Evolutionary conservation across 2,113 vertebrate genomes (phyloP).

Genomic region (Zosterops japonicus): DNA sequence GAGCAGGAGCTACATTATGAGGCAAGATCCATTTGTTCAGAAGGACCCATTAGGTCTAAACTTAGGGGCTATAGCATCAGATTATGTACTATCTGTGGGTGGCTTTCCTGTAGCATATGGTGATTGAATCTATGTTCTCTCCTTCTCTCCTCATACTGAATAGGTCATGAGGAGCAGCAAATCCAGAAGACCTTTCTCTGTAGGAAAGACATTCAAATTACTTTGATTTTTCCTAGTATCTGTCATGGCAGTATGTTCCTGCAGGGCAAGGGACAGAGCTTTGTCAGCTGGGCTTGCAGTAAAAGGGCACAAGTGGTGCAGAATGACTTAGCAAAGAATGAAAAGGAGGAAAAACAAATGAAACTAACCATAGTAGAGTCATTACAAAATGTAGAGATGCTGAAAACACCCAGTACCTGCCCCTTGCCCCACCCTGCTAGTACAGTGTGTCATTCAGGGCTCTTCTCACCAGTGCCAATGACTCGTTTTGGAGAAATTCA

Average conservation of each 20-base stretch:
- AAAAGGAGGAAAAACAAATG: neutral
- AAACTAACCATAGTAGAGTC: neutral
- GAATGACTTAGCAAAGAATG: conserved; percentile 11
- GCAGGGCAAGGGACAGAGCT: conserved; percentile 1
- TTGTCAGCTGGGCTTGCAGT: neutral
- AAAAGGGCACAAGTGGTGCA: neutral
- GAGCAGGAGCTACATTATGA: neutral
- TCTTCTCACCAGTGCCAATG: neutral
- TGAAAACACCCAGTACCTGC: neutral
- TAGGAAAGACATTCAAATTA: conserved; percentile 20
- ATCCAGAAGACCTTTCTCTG: neutral
- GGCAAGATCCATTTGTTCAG: neutral
- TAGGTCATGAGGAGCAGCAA: neutral
- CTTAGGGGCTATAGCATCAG: neutral
- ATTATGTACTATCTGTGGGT: neutral
- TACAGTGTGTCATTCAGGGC: neutral
- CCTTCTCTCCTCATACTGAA: neutral
- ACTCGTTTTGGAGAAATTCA: neutral
- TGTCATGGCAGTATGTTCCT: neutral
- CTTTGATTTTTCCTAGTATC: conserved; percentile 1
- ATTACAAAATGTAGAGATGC: neutral
- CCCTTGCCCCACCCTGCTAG: neutral
- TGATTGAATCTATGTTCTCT: neutral
- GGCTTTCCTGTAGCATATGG: neutral
- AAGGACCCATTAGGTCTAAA: neutral